A percentile compares a stretch with the other conserved stretches of the same genome.
Conservation (phyloP, 2,888 invertebrate species). For the Pseudococcus jackbeardsleyi region DNA sequence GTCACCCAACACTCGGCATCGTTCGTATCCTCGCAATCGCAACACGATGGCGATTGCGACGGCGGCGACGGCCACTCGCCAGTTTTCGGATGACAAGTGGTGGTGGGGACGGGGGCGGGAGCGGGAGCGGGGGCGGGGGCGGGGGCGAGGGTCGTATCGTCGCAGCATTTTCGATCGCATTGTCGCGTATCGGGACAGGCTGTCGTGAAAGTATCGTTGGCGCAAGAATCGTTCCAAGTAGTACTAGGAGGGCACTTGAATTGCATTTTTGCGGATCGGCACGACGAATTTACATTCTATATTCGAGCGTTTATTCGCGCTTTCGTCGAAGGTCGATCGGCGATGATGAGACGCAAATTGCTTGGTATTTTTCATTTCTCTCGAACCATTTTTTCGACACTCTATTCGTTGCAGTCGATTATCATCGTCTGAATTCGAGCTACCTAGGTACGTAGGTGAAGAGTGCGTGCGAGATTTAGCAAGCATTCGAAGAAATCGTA, state of each 20-base stretch:
- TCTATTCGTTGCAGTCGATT: too few relatives aligned
- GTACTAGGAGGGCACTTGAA: not conserved
- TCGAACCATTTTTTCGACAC: not conserved
- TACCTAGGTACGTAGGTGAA: too few relatives aligned
- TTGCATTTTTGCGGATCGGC: not conserved
- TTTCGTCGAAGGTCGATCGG: not conserved
- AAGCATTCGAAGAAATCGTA: too few relatives aligned
- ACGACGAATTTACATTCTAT: not conserved
- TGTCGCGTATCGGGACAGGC: not conserved
- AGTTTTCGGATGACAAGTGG: not conserved
- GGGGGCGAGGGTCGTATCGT: not conserved
- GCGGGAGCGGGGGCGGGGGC: too few relatives aligned
- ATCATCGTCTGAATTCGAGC: too few relatives aligned
- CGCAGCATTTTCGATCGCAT: not conserved
- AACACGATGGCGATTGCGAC: not conserved
- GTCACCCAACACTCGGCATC: not conserved
- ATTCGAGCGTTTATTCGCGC: not conserved
- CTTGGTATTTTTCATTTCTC: conserved; percentile 5
- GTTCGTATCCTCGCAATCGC: not conserved
- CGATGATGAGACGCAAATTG: not conserved
- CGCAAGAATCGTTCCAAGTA: not conserved
- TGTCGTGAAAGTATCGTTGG: not conserved
- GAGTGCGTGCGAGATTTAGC: too few relatives aligned
- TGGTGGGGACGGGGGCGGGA: not conserved
- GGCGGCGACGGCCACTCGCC: not conserved